phyloP scores from a whole-genome alignment of 2,113 vertebrate species.

The Sinocyclocheilus anshuiensis region DNA sequence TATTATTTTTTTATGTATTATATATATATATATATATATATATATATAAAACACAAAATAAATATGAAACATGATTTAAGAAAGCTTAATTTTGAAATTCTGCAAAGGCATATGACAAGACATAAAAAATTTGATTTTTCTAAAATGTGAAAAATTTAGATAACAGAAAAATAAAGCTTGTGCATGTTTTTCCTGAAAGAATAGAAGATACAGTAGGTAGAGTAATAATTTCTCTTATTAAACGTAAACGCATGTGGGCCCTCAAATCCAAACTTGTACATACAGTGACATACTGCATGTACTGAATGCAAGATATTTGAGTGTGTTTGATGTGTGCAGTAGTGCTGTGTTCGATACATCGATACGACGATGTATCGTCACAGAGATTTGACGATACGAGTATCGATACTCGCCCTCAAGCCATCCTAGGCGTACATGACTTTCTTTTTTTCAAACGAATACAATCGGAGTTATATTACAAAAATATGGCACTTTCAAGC shows the following conservation, averaged over 20 bases:
- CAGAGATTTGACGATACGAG: conserved; percentile 63
- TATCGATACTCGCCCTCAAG: no score
- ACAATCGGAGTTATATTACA: no score
- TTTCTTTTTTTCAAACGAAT: no score
- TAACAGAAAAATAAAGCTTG: no score
- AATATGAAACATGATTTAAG: not conserved
- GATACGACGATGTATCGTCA: conserved; percentile 64
- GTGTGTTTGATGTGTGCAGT: not conserved
- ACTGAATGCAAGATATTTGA: not conserved
- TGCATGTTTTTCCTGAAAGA: no score
- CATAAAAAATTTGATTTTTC: not conserved
- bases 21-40: not conserved
- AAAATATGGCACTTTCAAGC: no score
- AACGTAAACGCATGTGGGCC: not conserved
- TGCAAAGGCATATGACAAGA: not conserved
- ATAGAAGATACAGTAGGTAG: not conserved
- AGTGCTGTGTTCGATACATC: not conserved
- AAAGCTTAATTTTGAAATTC: not conserved
- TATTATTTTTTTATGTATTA: no score
- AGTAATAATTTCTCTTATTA: not conserved
- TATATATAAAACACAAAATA: not conserved
- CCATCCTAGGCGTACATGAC: no score
- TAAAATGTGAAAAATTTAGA: not conserved
- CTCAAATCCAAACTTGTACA: not conserved
- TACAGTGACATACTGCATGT: not conserved